These are phyloP conservation scores for Podarcis siculus DNA, from an alignment of 2,797 vertebrate species.

Conservation along the genomic window DNA sequence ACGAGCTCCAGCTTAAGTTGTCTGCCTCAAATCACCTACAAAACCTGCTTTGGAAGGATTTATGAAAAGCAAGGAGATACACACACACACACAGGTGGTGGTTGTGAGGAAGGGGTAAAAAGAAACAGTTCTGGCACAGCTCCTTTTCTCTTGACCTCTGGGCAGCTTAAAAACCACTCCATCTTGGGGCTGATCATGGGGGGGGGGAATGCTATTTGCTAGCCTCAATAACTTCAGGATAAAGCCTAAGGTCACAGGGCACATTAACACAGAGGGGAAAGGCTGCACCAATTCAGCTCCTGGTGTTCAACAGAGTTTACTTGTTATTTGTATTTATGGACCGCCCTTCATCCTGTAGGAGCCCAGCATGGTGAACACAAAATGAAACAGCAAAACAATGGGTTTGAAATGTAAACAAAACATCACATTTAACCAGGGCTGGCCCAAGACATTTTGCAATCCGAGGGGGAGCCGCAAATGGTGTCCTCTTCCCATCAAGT, in stretches of 20 bases:
- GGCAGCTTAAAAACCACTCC: background rate
- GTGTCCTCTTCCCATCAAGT: no score
- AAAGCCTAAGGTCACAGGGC: background rate
- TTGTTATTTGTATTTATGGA: no score
- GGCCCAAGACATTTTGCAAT: no score
- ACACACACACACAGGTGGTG: background rate
- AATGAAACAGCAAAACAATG: no score
- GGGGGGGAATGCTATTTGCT: background rate
- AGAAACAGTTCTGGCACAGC: background rate
- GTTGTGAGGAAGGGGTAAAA: background rate
- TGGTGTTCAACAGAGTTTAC: no score
- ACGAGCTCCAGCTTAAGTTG: conserved; percentile 35
- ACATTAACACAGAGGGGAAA: background rate
- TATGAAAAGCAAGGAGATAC: conserved; percentile 2
- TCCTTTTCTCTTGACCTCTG: background rate
- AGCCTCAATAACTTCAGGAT: background rate
- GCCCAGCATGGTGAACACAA: no score
- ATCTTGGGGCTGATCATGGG: background rate
- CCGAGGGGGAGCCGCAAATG: no score
- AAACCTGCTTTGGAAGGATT: conserved; percentile 10
- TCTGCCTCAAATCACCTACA: background rate
- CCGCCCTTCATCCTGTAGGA: no score
- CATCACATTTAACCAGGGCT: no score
- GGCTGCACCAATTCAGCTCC: background rate
- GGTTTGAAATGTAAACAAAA: no score